phyloP scores from a whole-genome alignment of 2,797 vertebrate species.

The Chelon auratus region DNA sequence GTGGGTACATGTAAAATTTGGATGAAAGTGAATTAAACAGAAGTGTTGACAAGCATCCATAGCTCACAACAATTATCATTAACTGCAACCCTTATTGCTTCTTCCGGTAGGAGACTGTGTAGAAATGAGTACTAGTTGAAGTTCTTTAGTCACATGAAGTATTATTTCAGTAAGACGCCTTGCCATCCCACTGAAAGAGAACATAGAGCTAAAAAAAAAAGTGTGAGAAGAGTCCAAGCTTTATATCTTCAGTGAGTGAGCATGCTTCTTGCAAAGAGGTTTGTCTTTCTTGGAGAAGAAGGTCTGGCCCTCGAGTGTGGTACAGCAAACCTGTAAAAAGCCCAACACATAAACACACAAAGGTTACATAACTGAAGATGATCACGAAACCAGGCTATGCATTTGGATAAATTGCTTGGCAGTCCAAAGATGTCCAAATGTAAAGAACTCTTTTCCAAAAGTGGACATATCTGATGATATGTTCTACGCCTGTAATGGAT shows the following conservation, averaged over 20 bases:
- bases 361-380: not conserved
- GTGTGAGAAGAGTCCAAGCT: not conserved
- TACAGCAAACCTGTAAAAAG: slow-evolving; percentile 89
- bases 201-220: not conserved
- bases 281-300: slow-evolving; percentile 99
- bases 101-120: not conserved
- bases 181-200: not conserved
- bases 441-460: not conserved
- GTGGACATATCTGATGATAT: not conserved
- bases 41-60: not conserved
- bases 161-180: not conserved
- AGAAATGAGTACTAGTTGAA: slow-evolving; percentile 23
- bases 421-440: not conserved
- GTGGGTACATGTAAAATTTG: too few species aligned
- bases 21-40: not conserved
- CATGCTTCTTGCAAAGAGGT: slow-evolving; percentile 98
- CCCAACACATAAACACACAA: slow-evolving; percentile 1
- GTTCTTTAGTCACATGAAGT: slow-evolving; percentile 7
- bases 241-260: slow-evolving; percentile 92
- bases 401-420: not conserved
- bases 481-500: not conserved
- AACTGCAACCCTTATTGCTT: slow-evolving; percentile 7
- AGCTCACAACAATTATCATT: not conserved
- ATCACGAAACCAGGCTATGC: not conserved
- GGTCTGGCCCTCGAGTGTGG: slow-evolving; percentile 92